Base-by-base conservation (phyloP, 2,888 invertebrate genomes). In the Chorisops tibialis region DNA sequence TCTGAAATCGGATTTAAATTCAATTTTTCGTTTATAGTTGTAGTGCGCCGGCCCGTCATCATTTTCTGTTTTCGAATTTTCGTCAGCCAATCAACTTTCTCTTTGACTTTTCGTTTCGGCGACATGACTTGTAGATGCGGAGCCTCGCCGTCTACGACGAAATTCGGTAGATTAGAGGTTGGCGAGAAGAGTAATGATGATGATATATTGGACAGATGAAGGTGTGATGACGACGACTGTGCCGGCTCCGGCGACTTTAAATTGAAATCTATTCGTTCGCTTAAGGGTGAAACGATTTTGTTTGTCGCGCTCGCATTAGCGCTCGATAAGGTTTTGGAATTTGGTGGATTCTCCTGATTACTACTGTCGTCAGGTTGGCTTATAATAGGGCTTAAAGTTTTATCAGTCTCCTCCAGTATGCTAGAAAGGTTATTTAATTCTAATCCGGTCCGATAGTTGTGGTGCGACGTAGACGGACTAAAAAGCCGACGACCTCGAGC, bases 81-180 rank as follows among this genome's bases (percentile, higher is more conserved):
- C 0, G 86, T 89, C 49, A 91, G 73, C 91, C 91, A 91, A 73
- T 91, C 86, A 0, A 85, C 80, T 66, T 85, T 83, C 52, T 84
- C 83, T 65, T 82, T 84, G 30, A 80, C 80, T 67, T 81, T 81
- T 63, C 85, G 85, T 30, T 82, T 82, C 0, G 90, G 89, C 0
- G 90, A 89, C 81, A 85, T 85, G 7, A 75, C 71, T 39, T 83
- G 78, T 56, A 89, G 73, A 73, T 91, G 91, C 0, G 91, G 91
- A 0, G 91, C 91, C 38, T 85, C 86, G 0, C 91, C 91, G 68
- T 87, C 85, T 12, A 86, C 68, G 0, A 89, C 89, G 69, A 82
- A 92, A 77, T 92, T 87, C 0, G 92, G 92, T 64, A 92, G 74
- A 73, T 90, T 85, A 14, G 82, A 80, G 0, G 88, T 88, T 0